Base-by-base conservation (phyloP, 1,140 invertebrate species). In the Aphaenogaster floridana region DNA sequence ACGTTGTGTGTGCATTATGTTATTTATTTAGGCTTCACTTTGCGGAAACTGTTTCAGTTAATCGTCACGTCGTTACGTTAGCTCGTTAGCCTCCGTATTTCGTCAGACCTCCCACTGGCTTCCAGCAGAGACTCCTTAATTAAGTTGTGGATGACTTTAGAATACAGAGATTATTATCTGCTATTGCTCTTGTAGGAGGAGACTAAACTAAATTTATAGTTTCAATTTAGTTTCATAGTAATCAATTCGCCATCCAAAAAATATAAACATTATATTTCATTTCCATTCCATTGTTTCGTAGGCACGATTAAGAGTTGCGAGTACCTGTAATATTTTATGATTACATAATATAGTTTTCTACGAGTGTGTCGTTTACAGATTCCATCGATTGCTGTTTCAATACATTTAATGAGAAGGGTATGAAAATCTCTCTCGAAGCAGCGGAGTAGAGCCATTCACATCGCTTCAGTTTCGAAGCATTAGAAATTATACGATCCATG, bases 11-110 rank as follows among this genome's bases (percentile, higher is more conserved):
- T 59, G 3, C 7, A 21, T 34, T n/a, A n/a, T 7, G 17, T 3
- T 8, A 0, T 9, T 45, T 78, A 28, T 15, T 28, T 36, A 52
- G 36, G 3, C 13, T 57, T 7, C 21, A 7, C 54, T 42, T 28
- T 61, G 39, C 36, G 2, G 54, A 34, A 77, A 77, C 54, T n/a
- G 6, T 72, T 61, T 39, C 50, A 54, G 52, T 69, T 71, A 81
- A 57, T 81, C 48, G 36, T 71, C 48, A 80, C n/a, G 34, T 66
- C 77, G 45, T 68, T 66, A 69, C 45, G 45, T 54, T 64, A 34
- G 61, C 45, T 79, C 64, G 63, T 81, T 69, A 81, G n/a, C 8
- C 42, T n/a, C 11, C 42, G 28, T 50, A 81, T 81, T 81, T 81
- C 48, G 50, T 69, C 63, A 39, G 78, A 21, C 63, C n/a, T 39